These are phyloP conservation scores for Cephonodes hylas DNA, from an alignment of 2,888 invertebrate genomes.

Conservation along the genomic window DNA sequence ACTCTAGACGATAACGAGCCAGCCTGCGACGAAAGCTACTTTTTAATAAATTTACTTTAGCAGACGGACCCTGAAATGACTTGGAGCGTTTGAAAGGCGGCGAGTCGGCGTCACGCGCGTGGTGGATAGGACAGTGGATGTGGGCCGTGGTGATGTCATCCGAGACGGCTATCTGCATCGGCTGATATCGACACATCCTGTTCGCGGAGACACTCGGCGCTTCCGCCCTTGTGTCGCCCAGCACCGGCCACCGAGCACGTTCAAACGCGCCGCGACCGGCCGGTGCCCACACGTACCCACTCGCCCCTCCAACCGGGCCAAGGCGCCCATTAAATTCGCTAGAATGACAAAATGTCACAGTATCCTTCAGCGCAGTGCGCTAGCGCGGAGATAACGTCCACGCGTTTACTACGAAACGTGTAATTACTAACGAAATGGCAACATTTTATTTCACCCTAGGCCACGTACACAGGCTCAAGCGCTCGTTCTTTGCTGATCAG, in stretches of 20 bases:
- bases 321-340: neutral
- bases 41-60: no score
- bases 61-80: neutral
- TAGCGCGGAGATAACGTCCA: neutral
- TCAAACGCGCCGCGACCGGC: neutral
- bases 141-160: constrained; percentile 4
- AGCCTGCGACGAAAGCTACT: neutral
- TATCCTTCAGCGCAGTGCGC: neutral
- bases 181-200: neutral
- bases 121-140: constrained; percentile 1
- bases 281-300: neutral
- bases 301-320: neutral
- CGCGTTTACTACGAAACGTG: neutral
- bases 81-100: neutral
- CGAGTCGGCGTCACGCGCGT: neutral
- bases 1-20: neutral
- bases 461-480: neutral
- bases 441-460: neutral
- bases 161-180: neutral
- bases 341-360: neutral
- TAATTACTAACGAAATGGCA: neutral
- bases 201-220: neutral
- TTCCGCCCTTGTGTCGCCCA: neutral
- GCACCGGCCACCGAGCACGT: neutral
- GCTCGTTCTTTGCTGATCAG: neutral